Evolutionary conservation across 1,140 invertebrate species (phyloP).

Genomic region (Drosophila punjabiensis): DNA sequence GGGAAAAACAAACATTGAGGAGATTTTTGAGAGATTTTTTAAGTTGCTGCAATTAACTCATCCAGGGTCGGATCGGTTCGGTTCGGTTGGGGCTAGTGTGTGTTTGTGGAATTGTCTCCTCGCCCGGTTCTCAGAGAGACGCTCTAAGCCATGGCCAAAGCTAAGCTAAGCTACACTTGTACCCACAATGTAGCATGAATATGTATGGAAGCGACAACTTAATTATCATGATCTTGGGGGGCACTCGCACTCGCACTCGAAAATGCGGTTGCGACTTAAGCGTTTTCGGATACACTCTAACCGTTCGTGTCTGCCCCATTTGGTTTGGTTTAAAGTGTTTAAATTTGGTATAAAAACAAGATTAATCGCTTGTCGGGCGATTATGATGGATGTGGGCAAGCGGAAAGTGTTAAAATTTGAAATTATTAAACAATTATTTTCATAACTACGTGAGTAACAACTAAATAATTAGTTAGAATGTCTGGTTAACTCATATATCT

Average conservation of each 20-base stretch:
- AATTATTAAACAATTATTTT: slow-evolving; percentile 12
- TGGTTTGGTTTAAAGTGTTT: slow-evolving; percentile 8
- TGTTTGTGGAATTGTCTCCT: slow-evolving; percentile 47
- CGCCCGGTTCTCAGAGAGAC: slow-evolving; percentile 47
- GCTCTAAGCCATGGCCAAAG: slow-evolving; percentile 49
- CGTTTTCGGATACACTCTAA: slow-evolving; percentile 49
- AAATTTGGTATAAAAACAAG: slow-evolving; percentile 1
- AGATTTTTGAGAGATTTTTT: slow-evolving; percentile 6
- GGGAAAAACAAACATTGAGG: slow-evolving; percentile 3
- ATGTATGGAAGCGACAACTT: slow-evolving; percentile 50
- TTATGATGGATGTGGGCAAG: slow-evolving; percentile 11
- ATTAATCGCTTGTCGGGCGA: slow-evolving; percentile 13
- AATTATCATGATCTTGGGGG: slow-evolving; percentile 58
- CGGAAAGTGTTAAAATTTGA: slow-evolving; percentile 7
- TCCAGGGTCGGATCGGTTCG: slow-evolving; percentile 52
- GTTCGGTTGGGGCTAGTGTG: background rate
- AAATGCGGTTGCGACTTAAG: slow-evolving; percentile 40
- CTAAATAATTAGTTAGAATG: background rate
- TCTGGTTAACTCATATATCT: background rate
- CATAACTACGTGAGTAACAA: background rate
- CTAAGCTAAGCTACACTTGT: slow-evolving; percentile 3
- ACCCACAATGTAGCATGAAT: slow-evolving; percentile 14
- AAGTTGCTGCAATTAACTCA: slow-evolving; percentile 48
- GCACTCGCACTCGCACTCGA: slow-evolving; percentile 41
- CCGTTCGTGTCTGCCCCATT: slow-evolving; percentile 22